These are phyloP conservation scores for Etheostoma nigrum DNA, from an alignment of 2,797 vertebrate genomes.

Conservation along the genomic window DNA sequence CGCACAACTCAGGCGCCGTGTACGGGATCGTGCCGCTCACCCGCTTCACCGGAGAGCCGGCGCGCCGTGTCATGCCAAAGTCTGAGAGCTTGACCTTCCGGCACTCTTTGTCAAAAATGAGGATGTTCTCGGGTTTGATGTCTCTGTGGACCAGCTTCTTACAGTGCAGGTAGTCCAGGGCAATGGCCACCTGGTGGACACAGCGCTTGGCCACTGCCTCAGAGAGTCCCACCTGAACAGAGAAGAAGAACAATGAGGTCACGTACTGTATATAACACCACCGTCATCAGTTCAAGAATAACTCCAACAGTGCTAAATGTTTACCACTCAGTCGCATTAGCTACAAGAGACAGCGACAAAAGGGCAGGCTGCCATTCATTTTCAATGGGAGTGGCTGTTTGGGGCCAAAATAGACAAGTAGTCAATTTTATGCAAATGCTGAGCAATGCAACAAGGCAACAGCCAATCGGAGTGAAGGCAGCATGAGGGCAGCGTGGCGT, in stretches of 20 bases:
- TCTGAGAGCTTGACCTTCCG: slow-evolving; percentile 87
- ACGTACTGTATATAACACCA: background rate
- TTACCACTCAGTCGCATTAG: no score
- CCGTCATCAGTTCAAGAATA: background rate
- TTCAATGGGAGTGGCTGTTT: no score
- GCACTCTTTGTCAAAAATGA: slow-evolving; percentile 87
- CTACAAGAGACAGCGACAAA: no score
- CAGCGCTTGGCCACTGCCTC: slow-evolving; percentile 86
- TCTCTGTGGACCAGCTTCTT: slow-evolving; percentile 87
- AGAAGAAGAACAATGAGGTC: background rate
- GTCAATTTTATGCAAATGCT: no score
- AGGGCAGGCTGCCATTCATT: no score
- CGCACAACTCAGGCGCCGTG: slow-evolving; percentile 87
- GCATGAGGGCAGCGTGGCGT: no score
- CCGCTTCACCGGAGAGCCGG: slow-evolving; percentile 84
- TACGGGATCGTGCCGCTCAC: slow-evolving; percentile 88
- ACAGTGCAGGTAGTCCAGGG: slow-evolving; percentile 86
- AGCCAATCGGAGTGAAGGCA: no score
- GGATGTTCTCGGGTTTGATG: slow-evolving; percentile 88
- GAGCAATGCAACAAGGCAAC: no score
- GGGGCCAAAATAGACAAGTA: no score
- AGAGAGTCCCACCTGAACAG: slow-evolving; percentile 83
- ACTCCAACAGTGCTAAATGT: background rate
- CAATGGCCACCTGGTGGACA: slow-evolving; percentile 87
- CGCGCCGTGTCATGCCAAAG: slow-evolving; percentile 87